Base-by-base conservation (phyloP, 2,797 vertebrate genomes). In the Podarcis lilfordi region DNA sequence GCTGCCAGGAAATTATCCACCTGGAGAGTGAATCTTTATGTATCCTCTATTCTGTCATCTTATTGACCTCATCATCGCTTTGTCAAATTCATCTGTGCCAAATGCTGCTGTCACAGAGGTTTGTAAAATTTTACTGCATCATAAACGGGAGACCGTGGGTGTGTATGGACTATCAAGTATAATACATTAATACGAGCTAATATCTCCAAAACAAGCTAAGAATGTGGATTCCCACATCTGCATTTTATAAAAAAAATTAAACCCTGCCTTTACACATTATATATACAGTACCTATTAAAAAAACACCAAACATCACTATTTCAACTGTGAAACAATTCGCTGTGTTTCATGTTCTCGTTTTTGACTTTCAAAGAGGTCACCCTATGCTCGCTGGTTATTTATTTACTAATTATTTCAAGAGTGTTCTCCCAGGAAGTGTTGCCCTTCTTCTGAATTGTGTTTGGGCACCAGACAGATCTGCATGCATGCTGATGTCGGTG, bases 1-100 rank as follows among this genome's bases (percentile, higher is more conserved):
- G 90, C 78, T 84, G 85, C 83, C 79, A 89, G 76, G 68, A 91
- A 92, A 92, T 91, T 80, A 84, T 87, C 80, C 83, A 84, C 25
- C 71, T 90, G 82, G 68, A 87, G 82, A 85, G 29, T 68, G 27
- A 21, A 76, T 84, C 21, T 27, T 74, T n/a, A 78, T 40, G 45
- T 29, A 10, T 85, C 45, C n/a, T 86, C 85, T 76, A 5, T 74
- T 43, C 23, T 74, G 86, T 75, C 80, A 45, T 69, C 35, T 82
- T 29, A 64, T 74, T 91, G 89, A 91, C 89, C 66, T 80, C 82
- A 92, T 93, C 90, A 86, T 86, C 55, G 7, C 66, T 71, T 84
- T 72, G 71, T 72, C 75, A 84, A 61, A 79, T 84, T 43, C 37
- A 84, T 59, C 82, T 64, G 37, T 77, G n/a, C 74, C 79, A 92